Conservation (phyloP, 2,113 vertebrate species). For the Romanogobio albipinnatus region DNA sequence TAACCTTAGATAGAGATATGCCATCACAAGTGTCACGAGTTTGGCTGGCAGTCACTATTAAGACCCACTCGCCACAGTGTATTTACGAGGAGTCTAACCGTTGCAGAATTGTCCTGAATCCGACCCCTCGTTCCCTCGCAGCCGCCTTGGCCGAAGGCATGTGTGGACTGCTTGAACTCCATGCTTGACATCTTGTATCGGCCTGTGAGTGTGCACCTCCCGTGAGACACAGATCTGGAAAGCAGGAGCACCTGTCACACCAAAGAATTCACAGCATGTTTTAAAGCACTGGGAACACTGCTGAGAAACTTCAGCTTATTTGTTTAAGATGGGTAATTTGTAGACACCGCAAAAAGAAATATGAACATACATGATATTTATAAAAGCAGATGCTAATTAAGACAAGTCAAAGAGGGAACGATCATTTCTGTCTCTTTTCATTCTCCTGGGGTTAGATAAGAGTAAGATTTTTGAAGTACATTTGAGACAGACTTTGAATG, state of each 20-base stretch:
- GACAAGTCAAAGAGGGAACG: background rate
- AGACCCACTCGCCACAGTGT: background rate
- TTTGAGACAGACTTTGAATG: background rate
- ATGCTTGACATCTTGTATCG: background rate
- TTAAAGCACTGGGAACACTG: background rate
- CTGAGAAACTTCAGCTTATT: background rate
- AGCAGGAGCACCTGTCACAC: slow-evolving; percentile 26
- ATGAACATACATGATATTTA: background rate
- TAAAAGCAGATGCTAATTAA: background rate
- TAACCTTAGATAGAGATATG: slow-evolving; percentile 48
- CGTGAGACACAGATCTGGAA: background rate
- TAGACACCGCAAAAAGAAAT: background rate
- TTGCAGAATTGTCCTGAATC: slow-evolving; percentile 5
- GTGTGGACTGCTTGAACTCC: slow-evolving; percentile 12
- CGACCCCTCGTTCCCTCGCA: background rate
- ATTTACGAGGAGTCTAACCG: slow-evolving; percentile 24
- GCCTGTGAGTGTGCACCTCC: background rate
- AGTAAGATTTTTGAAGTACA: background rate
- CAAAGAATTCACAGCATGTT: slow-evolving; percentile 31
- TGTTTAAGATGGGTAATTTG: background rate
- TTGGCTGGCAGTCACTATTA: background rate
- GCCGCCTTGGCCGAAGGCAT: slow-evolving; percentile 44
- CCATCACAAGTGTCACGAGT: slow-evolving; percentile 32
- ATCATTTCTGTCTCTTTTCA: background rate
- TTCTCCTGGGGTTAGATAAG: background rate